These are phyloP conservation scores for Drosophila antonietae DNA, from an alignment of 2,888 invertebrate genomes.

Conservation along the genomic window DNA sequence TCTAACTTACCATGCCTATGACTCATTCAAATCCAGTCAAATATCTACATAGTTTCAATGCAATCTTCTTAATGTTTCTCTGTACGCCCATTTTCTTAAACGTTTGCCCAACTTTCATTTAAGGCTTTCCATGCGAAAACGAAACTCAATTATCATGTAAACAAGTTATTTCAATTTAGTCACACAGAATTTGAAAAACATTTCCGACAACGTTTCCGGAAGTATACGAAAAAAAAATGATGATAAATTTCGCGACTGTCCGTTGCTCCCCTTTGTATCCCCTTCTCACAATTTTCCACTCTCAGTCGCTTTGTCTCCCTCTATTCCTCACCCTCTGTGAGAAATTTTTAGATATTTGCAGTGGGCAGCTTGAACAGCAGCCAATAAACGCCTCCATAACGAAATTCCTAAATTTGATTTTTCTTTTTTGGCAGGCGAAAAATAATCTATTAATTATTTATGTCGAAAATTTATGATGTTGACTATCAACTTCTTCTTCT, in stretches of 20 bases:
- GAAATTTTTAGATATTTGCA: constrained; percentile 24
- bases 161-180: constrained; percentile 30
- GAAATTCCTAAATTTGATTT: constrained; percentile 25
- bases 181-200: constrained; percentile 23
- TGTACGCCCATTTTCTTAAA: not conserved
- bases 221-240: constrained; percentile 15
- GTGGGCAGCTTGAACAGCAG: constrained; percentile 3
- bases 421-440: constrained; percentile 9
- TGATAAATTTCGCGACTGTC: constrained; percentile 20
- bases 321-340: not conserved
- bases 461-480: constrained; percentile 26
- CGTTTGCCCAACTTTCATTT: not conserved
- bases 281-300: not conserved
- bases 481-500: not conserved
- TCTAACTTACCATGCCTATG: no score
- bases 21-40: not conserved
- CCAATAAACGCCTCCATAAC: constrained; percentile 34
- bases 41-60: not conserved
- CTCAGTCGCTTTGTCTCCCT: not conserved
- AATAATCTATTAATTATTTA: constrained; percentile 32
- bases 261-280: not conserved
- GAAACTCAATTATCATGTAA: constrained; percentile 6
- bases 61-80: not conserved
- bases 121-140: not conserved
- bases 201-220: constrained; percentile 38